Evolutionary conservation across 2,797 vertebrate species (phyloP), one percentile per base, ranked within the genome.

Genomic region (Scolopax bukidnonensis): DNA sequence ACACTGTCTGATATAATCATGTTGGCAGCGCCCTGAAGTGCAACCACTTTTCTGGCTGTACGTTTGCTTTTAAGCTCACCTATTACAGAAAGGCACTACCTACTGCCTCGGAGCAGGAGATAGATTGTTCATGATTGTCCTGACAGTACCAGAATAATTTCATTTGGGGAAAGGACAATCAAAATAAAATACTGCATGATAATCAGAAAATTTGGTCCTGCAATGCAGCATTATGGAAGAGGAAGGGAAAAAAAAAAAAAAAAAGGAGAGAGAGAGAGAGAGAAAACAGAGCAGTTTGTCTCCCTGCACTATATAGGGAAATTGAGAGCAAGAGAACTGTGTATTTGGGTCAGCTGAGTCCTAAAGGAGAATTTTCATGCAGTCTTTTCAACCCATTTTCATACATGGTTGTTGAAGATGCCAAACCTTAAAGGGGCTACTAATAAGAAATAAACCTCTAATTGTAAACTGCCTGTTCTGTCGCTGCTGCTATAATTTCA

Each of bases 311-410:
- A 56, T 80, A 45, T 33, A 84, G 45, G 33, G 61, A 69, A 96
- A 97, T 94, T 93, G 74, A 90, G 94, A 95, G 88, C 88, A 87
- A 74, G 57, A 92, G 88, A 95, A 95, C 48, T 92, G 95, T 96
- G 93, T 95, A 97, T 97, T 97, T 97, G 96, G 96, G 96, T 97
- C 97, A 97, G 1, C 83, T 70, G 75, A 95, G 79, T 97, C 97
- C 95, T 97, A 90, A 91, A 97, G 96, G 92, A 96, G 88, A 96
- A 95, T 95, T 95, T 82, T 69, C 70, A 30, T 95, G 94, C 95
- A 68, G 78, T 91, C 89, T 95, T 94, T 96, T 93, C 95, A 96
- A 90, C 91, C 73, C 78, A 63, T 96, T 96, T 97, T 96, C 54
- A 16, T 81, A 25, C 8, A 51, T 28, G 45, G 63, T 92, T 94